These are phyloP conservation scores for Drosophila eugracilis DNA, from an alignment of 1,140 invertebrate species.

Conservation along the genomic window DNA sequence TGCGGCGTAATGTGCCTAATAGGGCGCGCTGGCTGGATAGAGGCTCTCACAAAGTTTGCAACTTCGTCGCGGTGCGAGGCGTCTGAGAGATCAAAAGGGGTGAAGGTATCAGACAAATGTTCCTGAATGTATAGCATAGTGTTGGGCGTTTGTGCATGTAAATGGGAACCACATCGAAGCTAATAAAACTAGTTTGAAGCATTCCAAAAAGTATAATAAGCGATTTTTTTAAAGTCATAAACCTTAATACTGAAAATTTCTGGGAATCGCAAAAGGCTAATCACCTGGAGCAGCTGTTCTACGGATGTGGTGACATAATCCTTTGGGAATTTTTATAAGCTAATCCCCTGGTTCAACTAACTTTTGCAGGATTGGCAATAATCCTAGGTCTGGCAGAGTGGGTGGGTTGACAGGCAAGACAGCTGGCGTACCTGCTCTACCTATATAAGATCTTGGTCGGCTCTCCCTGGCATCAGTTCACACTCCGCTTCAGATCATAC, in stretches of 20 bases:
- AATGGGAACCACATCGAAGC: conserved; percentile 50
- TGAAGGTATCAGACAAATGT: no score
- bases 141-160: conserved; percentile 59
- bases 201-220: conserved; percentile 70
- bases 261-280: conserved; percentile 13
- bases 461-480: conserved; percentile 28
- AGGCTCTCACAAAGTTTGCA: no score
- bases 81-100: no score
- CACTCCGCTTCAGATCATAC: background rate
- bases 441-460: conserved; percentile 27
- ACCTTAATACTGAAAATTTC: conserved; percentile 10
- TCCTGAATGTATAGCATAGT: conserved; percentile 28
- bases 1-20: no score
- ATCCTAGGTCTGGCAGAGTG: no score
- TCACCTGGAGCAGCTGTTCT: conserved; percentile 22
- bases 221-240: conserved; percentile 7
- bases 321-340: no score
- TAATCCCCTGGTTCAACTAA: no score
- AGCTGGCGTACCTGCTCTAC: background rate
- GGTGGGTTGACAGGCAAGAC: conserved; percentile 34
- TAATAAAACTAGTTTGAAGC: conserved; percentile 63
- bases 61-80: no score
- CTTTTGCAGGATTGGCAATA: no score
- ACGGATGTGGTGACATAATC: conserved; percentile 2
- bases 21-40: no score